Evolutionary conservation across 2,113 vertebrate species (phyloP).

Genomic region (Sceloporus tristichus): DNA sequence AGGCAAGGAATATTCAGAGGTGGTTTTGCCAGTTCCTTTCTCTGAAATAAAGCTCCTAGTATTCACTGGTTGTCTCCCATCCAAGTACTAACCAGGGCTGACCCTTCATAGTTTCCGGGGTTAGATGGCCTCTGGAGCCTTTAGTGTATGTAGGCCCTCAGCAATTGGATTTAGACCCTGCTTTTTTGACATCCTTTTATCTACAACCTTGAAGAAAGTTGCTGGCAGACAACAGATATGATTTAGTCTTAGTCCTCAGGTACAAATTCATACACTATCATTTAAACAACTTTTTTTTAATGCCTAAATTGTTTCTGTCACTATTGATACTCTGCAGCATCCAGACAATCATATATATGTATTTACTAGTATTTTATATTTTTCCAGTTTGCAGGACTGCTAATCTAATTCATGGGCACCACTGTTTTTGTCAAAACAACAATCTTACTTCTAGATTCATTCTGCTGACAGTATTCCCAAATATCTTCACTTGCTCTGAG

Average conservation of each 20-base stretch:
- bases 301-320: not conserved
- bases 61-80: no score
- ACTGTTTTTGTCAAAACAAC: not conserved
- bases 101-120: no score
- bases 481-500: not conserved
- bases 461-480: not conserved
- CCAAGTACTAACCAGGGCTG: no score
- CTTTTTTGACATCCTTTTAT: not conserved
- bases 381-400: not conserved
- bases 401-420: not conserved
- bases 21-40: no score
- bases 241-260: not conserved
- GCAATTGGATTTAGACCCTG: not conserved
- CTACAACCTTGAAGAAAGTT: not conserved
- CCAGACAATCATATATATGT: not conserved
- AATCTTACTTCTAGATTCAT: not conserved
- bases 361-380: conserved; percentile 12
- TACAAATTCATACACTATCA: not conserved
- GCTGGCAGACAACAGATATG: not conserved
- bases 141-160: no score
- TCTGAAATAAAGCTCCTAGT: no score
- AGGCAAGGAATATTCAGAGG: no score
- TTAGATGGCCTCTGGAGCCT: no score
- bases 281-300: not conserved
- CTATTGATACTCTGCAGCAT: not conserved